Base-by-base conservation (phyloP, 92 coral and sea anemone species). In the Porites lobata region DNA sequence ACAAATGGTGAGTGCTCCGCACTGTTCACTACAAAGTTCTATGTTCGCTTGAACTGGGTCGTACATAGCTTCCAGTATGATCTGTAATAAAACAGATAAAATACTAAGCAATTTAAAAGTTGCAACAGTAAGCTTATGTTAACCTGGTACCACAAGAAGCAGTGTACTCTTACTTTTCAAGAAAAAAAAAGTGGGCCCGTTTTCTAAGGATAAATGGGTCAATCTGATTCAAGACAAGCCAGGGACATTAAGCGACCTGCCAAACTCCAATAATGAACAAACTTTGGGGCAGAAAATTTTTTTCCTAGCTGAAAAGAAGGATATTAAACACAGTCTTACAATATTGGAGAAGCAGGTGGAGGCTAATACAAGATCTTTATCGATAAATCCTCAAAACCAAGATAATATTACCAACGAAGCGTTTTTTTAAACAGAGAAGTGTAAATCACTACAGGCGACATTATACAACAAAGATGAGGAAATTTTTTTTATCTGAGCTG, bases 1-100 rank as follows among this genome's bases (percentile, higher is more conserved):
- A 85, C 19, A 61, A 85, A 57, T 29, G 82, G 82, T 65, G 72
- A 73, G 88, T 74, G 26, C 63, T 85, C 50, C 65, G 65, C 32
- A 59, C 38, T 0, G 64, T 73, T 32, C 83, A 85, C 43, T 85
- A 85, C 15, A 76, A 64, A 72, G 89, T 85, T 13, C 68, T 85
- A 68, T 24, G 67, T 9, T 65, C 82, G 15, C 20, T 85, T 7
- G 76, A 85, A 68, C 65, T 50, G 61, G 83, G 82, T 65, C 65
- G 32, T 26, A 26, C 32, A 26, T 26, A 26, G 32, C 32, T 26
- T 26, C 32, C 32, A 26, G 32, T 26, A 26, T 26, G 32, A 26
- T 26, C 32, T 26, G 32, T 26, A 26, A 26, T 26, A 26, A 26
- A 26, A 26, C 32, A 26, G 32, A 26, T 26, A 26, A 19, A 50